phyloP scores from a whole-genome alignment of 1,140 invertebrate genomes.

The Ruditapes philippinarum region DNA sequence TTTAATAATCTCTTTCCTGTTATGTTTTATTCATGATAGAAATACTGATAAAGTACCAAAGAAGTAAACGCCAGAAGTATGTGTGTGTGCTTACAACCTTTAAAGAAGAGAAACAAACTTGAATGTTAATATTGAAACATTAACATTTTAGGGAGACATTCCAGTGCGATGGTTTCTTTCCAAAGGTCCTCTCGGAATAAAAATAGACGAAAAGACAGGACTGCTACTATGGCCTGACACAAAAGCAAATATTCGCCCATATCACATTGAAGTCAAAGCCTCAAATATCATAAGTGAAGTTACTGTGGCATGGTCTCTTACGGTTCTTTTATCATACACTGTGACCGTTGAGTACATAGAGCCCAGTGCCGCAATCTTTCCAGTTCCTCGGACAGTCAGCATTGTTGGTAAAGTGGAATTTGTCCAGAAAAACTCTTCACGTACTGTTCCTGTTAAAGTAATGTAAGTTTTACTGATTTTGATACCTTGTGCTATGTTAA shows the following conservation, averaged over 20 bases:
- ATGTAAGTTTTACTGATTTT: constrained; percentile 17
- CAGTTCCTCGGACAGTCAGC: constrained; percentile 51
- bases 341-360: constrained; percentile 48
- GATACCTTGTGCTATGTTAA: too few relatives aligned
- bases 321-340: constrained; percentile 63
- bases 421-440: neutral
- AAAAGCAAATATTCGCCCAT: constrained; percentile 23
- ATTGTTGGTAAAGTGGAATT: constrained; percentile 66
- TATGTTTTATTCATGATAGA: too few relatives aligned
- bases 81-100: too few relatives aligned
- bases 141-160: constrained; percentile 62
- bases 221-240: constrained; percentile 57
- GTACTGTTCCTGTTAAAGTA: constrained; percentile 45
- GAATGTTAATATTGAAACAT: too few relatives aligned
- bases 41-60: too few relatives aligned
- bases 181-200: constrained; percentile 53
- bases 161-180: constrained; percentile 63
- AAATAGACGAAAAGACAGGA: constrained; percentile 40
- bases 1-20: too few relatives aligned
- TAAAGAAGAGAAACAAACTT: too few relatives aligned
- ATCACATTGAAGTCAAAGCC: constrained; percentile 50
- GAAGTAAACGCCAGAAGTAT: too few relatives aligned
- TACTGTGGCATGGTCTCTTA: constrained; percentile 48
- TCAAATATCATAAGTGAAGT: constrained; percentile 54
- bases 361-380: constrained; percentile 48